A percentile compares a stretch with the other conserved stretches of the same genome.
These are phyloP conservation scores for Ferdinandea cuprea DNA, from an alignment of 2,888 invertebrate genomes.

Conservation along the genomic window DNA sequence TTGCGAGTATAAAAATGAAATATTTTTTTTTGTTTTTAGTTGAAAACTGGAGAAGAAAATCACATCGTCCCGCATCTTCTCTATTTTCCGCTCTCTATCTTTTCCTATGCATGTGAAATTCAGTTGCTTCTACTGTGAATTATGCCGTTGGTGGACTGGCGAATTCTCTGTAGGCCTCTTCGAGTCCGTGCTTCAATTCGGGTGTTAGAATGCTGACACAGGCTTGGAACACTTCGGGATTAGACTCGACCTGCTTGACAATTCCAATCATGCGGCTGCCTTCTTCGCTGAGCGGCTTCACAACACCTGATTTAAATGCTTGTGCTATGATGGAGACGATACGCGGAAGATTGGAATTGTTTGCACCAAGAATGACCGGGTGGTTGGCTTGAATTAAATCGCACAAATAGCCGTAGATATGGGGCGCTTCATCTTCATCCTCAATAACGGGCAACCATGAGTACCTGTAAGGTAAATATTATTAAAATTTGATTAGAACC, in stretches of 20 bases:
- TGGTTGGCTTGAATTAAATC: constrained; percentile 97
- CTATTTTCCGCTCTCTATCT: constrained; percentile 21
- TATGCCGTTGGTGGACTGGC: constrained; percentile 77
- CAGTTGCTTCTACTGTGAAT: constrained; percentile 53
- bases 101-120: constrained; percentile 55
- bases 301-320: constrained; percentile 92
- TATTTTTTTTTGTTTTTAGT: constrained; percentile 25
- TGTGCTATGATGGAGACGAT: constrained; percentile 95
- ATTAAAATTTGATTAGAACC: background rate
- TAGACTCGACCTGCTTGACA: constrained; percentile 93
- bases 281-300: constrained; percentile 89
- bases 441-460: constrained; percentile 98
- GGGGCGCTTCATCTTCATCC: constrained; percentile 97
- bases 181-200: constrained; percentile 93
- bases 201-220: constrained; percentile 89
- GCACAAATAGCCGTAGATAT: constrained; percentile 97
- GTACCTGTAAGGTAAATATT: constrained; percentile 84
- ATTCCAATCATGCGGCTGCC: constrained; percentile 92
- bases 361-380: constrained; percentile 91
- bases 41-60: constrained; percentile 34
- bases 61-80: constrained; percentile 10
- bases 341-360: constrained; percentile 94
- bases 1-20: constrained; percentile 55
- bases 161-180: constrained; percentile 85
- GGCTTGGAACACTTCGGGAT: constrained; percentile 91